Evolutionary conservation across 2,888 invertebrate genomes (phyloP).

Genomic region (Molorchus minor): DNA sequence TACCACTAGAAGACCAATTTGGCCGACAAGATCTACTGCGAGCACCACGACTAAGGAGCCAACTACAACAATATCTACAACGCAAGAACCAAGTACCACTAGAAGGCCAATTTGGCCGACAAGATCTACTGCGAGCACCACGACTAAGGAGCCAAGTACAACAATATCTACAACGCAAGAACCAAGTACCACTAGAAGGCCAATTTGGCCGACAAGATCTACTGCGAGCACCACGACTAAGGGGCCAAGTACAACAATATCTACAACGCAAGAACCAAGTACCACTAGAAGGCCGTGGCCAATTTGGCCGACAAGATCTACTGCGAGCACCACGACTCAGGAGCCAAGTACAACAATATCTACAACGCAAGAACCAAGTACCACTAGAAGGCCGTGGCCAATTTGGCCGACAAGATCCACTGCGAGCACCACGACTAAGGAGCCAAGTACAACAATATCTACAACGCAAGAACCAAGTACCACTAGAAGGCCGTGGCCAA

Average conservation of each 20-base stretch:
- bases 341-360: not conserved
- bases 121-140: not conserved
- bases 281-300: not conserved
- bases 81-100: too few species aligned
- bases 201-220: too few species aligned
- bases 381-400: too few species aligned
- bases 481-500: not conserved
- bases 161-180: not conserved
- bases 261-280: not conserved
- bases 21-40: not conserved
- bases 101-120: not conserved
- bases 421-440: too few species aligned
- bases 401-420: too few species aligned
- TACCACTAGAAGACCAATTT: not conserved
- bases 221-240: not conserved
- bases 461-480: not conserved
- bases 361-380: not conserved
- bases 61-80: not conserved
- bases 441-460: not conserved
- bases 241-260: not conserved
- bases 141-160: not conserved
- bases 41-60: not conserved
- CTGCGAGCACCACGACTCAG: not conserved
- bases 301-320: not conserved
- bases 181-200: not conserved